phyloP scores from a whole-genome alignment of 2,797 vertebrate genomes.

The Urocyon cinereoargenteus region DNA sequence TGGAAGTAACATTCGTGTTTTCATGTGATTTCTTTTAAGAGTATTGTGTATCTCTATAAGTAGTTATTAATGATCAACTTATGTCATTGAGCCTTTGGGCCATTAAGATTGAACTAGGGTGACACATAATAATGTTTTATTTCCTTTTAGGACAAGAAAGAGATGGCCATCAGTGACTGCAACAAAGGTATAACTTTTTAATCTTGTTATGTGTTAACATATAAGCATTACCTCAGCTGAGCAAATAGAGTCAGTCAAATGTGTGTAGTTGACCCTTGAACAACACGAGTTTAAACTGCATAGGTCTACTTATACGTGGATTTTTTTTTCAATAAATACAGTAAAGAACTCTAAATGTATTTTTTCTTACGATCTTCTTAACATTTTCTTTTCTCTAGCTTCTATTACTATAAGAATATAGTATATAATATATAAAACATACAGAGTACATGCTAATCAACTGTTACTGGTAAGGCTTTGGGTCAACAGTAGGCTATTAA shows the following conservation, averaged over 20 bases:
- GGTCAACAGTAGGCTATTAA: not conserved
- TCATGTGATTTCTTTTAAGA: slow-evolving; percentile 50
- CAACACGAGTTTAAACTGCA: not conserved
- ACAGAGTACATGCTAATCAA: not conserved
- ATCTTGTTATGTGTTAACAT: slow-evolving; percentile 7
- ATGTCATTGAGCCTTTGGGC: not conserved
- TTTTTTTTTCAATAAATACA: not conserved
- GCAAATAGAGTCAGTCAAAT: not conserved
- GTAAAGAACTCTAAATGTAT: not conserved
- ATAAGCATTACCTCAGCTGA: not conserved
- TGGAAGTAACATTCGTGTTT: slow-evolving; percentile 7
- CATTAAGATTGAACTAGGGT: slow-evolving; percentile 22
- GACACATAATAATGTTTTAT: slow-evolving; percentile 55
- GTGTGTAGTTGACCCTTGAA: not conserved
- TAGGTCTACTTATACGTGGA: not conserved
- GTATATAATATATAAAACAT: not conserved
- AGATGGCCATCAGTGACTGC: slow-evolving; percentile 94
- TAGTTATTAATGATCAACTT: not conserved
- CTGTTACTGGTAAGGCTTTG: not conserved
- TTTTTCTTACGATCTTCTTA: not conserved
- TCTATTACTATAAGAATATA: not conserved
- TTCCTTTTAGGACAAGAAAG: slow-evolving; percentile 92
- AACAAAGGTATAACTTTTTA: slow-evolving; percentile 91
- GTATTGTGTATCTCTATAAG: not conserved
- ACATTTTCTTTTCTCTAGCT: not conserved